Evolutionary conservation across 2,113 vertebrate species (phyloP), one percentile per base, ranked within the genome.

Genomic region (Forbesichthys agassizii): DNA sequence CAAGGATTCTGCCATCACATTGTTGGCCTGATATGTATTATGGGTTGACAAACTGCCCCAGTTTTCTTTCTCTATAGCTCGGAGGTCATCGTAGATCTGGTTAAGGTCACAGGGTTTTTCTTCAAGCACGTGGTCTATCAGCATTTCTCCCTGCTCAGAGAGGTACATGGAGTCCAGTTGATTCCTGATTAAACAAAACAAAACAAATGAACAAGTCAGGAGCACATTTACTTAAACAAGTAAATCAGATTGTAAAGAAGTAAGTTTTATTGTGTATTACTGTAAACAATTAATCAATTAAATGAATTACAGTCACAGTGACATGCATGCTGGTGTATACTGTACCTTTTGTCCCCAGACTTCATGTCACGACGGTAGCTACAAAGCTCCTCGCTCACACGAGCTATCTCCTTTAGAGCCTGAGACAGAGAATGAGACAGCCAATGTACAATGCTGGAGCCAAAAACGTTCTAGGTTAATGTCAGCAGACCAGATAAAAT

Each of bases 351-450:
- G 33, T 89, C 79, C 70, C 91, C 90, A 80, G 93, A 90, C 79
- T 82, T 95, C 86, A 97, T 95, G 92, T 98, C 95, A 80, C 98
- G 94, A 92, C 98, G 96, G 89, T 96, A 99, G 92, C 92, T 97
- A 86, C 96, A 98, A 61, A 99, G 91, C 83, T 99, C 98, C 90
- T 98, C 95, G 83, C 98, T 99, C 54, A 98, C 96, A 90, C 91
- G 93, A 51, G 95, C 96, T 73, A 99, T 97, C 94, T 99, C 98
- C 85, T 95, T 95, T 72, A 98, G 93, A 85, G 97, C 98, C 98
- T 99, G 80, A 72, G 9, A 89, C 52, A 77, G 14, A 60, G 16
- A 78, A 11, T 60, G 14, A 63, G 9, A 73, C 48, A 74, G 33
- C 51, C 36, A 78, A 33, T 63, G 54, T 42, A 75, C 16, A 33